Evolutionary conservation across 2,888 invertebrate genomes (phyloP), one percentile per base, ranked within the genome.

Genomic region (Mechanitis mazaeus): DNA sequence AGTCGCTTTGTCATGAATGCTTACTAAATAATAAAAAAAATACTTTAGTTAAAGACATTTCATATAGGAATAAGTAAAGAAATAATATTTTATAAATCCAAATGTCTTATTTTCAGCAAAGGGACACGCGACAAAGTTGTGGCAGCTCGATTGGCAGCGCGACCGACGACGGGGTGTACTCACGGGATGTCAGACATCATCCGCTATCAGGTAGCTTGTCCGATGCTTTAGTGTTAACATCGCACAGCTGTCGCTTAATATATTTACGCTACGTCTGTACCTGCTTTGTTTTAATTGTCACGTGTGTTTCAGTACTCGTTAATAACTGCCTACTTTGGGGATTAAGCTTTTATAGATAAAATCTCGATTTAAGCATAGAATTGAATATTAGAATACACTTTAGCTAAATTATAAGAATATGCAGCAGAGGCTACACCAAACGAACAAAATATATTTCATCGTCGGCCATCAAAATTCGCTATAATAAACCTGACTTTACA

Each of bases 131-230:
- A 61, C 87, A 87, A 67, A 90, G 90, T 66, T 87, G 88, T 68
- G 89, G 89, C 69, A 88, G 89, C 61, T 87, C 87, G 2, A 79
- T 90, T 58, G 85, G 90, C 71, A 87, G 87, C 69, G 84, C 80
- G 46, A 82, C 85, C 6, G 87, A 87, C 68, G 89, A 87, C 71
- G 87, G 76, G 33, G 74, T 87, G 38, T 89, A 90, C 68, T 84
- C 88, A 5, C 76, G 88, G 46, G 88, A 90, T 63, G 83, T 76
- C 61, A 72, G 88, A 60, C 85, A 78, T 58, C 88, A 87, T 61
- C 85, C 83, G 3, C 78, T 88, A 2, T 78, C 89, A 68, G 89
- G 89, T 89, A 78, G 45, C 35, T 7, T 54, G 60, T 45, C 11
- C 28, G 45, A 9, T 35, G 55, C 58, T 56, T 60, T 55, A 53